Evolutionary conservation across 2,797 vertebrate species (phyloP), one percentile per base, ranked within the genome.

Genomic region (Coreius guichenoti): DNA sequence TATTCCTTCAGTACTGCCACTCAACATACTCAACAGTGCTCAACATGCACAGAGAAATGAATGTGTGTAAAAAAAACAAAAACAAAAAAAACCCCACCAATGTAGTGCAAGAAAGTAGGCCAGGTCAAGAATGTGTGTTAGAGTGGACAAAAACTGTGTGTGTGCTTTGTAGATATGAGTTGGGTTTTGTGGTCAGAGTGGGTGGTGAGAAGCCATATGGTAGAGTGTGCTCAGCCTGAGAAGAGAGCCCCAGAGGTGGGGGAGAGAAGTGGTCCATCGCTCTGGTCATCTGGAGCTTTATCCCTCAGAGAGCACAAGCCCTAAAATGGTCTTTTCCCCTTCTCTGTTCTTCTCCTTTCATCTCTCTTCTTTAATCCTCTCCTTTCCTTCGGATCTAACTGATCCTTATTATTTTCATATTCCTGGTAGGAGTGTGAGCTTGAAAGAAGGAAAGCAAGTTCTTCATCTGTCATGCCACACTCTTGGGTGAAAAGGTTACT

Each of bases 401-500:
- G 65, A 69, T 56, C 49, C 65, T 56, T 45, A 31, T 68, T 69
- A 68, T n/a, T 54, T 77, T 56, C 45, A 23, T 76, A 58, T 54
- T 45, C 33, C 61, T 76, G 33, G 17, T n/a, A 14, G 39, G 31
- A 80, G 84, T n/a, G 45, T 72, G 81, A 74, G 81, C 43, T 54
- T 79, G 11, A 80, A 72, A 76, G 43, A 87, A 80, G 73, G 65
- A 17, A 76, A 87, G 68, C 70, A 73, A 61, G 51, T 82, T 80
- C 72, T 87, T 63, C 84, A 88, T 87, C 87, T 87, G 86, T 69
- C 84, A 58, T 43, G 36, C 65, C 70, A 54, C 83, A 82, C 77
- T 84, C 56, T 14, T n/a, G 54, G 87, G 89, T 90, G 79, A 90
- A 76, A 73, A 86, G 86, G 86, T 89, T 83, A 86, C 21, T 65